Conservation (phyloP, 2,888 invertebrate species). For the Apantesis nais region DNA sequence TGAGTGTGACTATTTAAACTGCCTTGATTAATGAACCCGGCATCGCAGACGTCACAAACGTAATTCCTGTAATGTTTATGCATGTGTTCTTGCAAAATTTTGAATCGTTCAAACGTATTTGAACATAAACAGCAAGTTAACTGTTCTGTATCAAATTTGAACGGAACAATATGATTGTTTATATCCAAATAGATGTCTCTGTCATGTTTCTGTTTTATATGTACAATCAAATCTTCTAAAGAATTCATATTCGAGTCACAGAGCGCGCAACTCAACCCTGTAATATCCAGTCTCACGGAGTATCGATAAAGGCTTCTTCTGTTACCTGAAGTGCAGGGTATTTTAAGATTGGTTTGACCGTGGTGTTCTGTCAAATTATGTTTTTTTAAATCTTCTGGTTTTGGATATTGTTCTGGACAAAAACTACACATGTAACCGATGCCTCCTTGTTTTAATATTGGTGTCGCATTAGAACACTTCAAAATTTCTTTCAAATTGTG, state of each 20-base stretch:
- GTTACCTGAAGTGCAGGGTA: not conserved
- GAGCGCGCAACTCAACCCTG: conserved; percentile 10
- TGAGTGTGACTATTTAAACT: conserved; percentile 53
- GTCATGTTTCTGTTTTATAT: conserved; percentile 30
- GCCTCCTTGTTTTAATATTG: conserved; percentile 60
- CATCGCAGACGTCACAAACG: conserved; percentile 60
- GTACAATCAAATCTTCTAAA: conserved; percentile 26
- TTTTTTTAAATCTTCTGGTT: conserved; percentile 59
- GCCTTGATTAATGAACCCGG: conserved; percentile 58
- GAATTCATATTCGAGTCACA: conserved; percentile 21
- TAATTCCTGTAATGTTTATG: conserved; percentile 65
- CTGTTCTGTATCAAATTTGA: conserved; percentile 32
- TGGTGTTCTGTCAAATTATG: conserved; percentile 34
- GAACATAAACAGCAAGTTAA: conserved; percentile 48
- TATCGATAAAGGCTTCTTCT: conserved; percentile 6
- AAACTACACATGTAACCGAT: conserved; percentile 67
- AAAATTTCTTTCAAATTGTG: conserved; percentile 63
- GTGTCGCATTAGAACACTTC: conserved; percentile 66
- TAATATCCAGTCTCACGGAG: conserved; percentile 16
- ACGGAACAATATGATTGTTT: conserved; percentile 42
- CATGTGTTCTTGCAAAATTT: conserved; percentile 57
- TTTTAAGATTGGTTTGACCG: conserved; percentile 15
- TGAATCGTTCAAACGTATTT: conserved; percentile 47
- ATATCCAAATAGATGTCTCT: conserved; percentile 32
- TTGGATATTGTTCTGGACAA: conserved; percentile 58